Percentiles rank a stretch among this genome's conserved stretches.
Evolutionary conservation across 92 coral and sea anemone species (phyloP).

Genomic region (Parazoanthus darwini): DNA sequence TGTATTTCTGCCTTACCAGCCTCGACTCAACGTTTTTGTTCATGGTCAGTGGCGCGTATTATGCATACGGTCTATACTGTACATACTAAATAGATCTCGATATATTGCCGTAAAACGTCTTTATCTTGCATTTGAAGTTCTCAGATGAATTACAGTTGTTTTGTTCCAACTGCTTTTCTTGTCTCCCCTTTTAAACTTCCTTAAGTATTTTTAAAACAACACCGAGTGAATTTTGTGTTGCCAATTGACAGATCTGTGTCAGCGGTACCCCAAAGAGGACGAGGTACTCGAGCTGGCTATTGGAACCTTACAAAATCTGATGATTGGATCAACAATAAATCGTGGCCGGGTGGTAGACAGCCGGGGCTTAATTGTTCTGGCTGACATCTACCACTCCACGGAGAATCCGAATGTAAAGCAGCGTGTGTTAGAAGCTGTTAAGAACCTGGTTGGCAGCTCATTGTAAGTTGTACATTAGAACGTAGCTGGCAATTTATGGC

Average conservation of each 20-base stretch:
- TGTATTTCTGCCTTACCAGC: too few relatives aligned
- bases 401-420: constrained; percentile 56
- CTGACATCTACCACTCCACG: constrained; percentile 56
- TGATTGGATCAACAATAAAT: constrained; percentile 65
- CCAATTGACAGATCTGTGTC: constrained; percentile 64
- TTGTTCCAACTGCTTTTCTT: too few relatives aligned
- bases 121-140: too few relatives aligned
- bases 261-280: constrained; percentile 60
- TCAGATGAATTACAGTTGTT: too few relatives aligned
- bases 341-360: constrained; percentile 81
- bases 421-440: constrained; percentile 71
- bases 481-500: too few relatives aligned
- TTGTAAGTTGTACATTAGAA: constrained; percentile 51
- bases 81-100: too few relatives aligned
- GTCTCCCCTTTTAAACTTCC: background rate
- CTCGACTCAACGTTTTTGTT: too few relatives aligned
- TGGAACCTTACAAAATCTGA: constrained; percentile 80
- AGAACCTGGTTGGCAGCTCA: constrained; percentile 78
- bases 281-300: constrained; percentile 71
- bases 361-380: constrained; percentile 67
- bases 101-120: too few relatives aligned
- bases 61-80: too few relatives aligned
- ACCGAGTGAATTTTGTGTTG: background rate
- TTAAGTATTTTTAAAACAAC: too few relatives aligned
- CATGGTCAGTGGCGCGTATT: too few relatives aligned